Evolutionary conservation across 2,797 vertebrate species (phyloP), one percentile per base, ranked within the genome.

Genomic region (Phalloptychus januarius): DNA sequence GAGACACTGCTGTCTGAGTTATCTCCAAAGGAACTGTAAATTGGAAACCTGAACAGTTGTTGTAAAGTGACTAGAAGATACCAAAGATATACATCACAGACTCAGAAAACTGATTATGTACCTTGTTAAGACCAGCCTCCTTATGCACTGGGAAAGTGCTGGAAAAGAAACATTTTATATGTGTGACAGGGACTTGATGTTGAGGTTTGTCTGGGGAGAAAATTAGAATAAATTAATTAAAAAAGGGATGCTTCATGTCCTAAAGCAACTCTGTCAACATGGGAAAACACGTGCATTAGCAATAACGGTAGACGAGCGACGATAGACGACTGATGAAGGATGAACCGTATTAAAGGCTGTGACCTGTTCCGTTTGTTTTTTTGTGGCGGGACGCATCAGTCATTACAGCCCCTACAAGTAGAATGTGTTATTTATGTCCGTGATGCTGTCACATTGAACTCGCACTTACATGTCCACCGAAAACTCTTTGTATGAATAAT

Each of bases 161-260:
- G 61, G 15, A 38, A 11, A 54, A 54, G 33, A 79, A 33, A 76
- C 1, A 25, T 56, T 28, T 56, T 25, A 28, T n/a, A n/a, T 38
- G 73, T 67, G 76, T 76, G 75, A 77, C 72, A 33, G 52, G 28
- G 70, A 61, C 56, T 40, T 79, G 20, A 79, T 84, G 71, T 31
- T 50, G 72, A 74, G 8, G 31, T 71, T 82, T 78, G 71, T 83
- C 70, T 28, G 11, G 44, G 70, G 79, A 33, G 31, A 63, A 80
- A 45, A 56, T 46, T 25, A 11, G 84, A 83, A 81, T 20, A 81
- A 86, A 87, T 74, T 80, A 70, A 79, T 73, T 74, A 86, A 65
- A 88, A 63, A 44, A 11, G n/a, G 23, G 67, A 45, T 31, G 63
- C 69, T 65, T 63, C 10, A 50, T 72, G 56, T 82, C 45, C 79